Percentiles rank a stretch among this genome's conserved stretches.
phyloP scores from a whole-genome alignment of 2,888 invertebrate species.

The Morpho achilles region DNA sequence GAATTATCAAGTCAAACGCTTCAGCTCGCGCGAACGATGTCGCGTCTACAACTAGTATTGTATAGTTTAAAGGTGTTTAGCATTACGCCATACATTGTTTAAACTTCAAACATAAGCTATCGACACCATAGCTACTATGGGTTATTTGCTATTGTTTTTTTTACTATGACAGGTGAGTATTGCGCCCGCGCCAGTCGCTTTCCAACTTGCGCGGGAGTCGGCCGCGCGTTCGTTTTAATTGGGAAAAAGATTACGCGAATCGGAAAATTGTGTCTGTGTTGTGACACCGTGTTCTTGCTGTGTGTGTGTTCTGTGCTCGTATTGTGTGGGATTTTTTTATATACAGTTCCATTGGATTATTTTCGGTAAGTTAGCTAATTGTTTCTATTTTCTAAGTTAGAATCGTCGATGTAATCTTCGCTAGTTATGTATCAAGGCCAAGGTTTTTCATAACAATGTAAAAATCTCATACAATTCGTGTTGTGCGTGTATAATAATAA shows the following conservation, averaged over 20 bases:
- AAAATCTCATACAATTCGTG: conserved; percentile 6
- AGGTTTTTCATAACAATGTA: conserved; percentile 26
- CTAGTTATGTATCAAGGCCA: conserved; percentile 20
- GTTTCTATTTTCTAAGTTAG: conserved; percentile 15
- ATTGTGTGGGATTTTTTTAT: conserved; percentile 22
- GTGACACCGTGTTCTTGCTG: conserved; percentile 19
- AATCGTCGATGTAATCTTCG: conserved; percentile 6
- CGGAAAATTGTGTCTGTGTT: conserved; percentile 26
- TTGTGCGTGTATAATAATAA: not conserved
- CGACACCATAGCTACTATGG: conserved; percentile 30
- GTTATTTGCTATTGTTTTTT: conserved; percentile 67
- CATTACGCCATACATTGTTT: conserved; percentile 23
- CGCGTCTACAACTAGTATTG: too few species aligned
- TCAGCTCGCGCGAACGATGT: too few species aligned
- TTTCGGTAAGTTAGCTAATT: conserved; percentile 51
- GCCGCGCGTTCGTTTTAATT: conserved; percentile 37
- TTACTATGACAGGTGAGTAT: conserved; percentile 35
- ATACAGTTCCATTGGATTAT: conserved; percentile 31
- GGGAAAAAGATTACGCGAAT: conserved; percentile 24
- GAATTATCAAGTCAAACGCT: too few species aligned
- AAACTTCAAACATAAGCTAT: conserved; percentile 33
- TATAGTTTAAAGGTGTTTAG: not conserved
- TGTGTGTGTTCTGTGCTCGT: conserved; percentile 23
- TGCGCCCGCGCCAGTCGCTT: conserved; percentile 51
- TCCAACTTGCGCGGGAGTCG: conserved; percentile 54